Percentiles rank a stretch among this genome's conserved stretches.
These are phyloP conservation scores for Sarcophaga rosellei DNA, from an alignment of 2,888 invertebrate genomes.

Conservation along the genomic window DNA sequence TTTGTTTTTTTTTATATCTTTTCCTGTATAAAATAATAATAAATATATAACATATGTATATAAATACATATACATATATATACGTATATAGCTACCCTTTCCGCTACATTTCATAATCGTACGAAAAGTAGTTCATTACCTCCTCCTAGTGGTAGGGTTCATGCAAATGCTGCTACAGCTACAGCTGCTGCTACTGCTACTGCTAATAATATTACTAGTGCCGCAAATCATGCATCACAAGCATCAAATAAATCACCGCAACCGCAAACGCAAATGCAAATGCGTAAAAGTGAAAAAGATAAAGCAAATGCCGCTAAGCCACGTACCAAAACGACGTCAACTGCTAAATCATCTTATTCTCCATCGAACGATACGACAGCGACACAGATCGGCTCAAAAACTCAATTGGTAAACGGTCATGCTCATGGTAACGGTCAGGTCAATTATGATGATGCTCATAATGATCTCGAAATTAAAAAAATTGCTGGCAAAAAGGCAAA, in stretches of 20 bases:
- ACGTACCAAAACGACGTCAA: constrained; percentile 65
- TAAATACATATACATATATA: constrained; percentile 69
- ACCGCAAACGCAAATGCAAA: constrained; percentile 70
- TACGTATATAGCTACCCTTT: constrained; percentile 87
- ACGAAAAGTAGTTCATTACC: constrained; percentile 85
- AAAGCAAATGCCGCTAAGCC: constrained; percentile 74
- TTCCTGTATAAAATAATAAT: constrained; percentile 47
- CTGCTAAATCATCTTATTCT: constrained; percentile 59
- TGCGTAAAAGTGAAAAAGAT: constrained; percentile 80
- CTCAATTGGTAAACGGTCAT: constrained; percentile 60
- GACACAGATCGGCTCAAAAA: constrained; percentile 42
- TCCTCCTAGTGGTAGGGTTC: constrained; percentile 81
- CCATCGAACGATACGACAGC: constrained; percentile 54
- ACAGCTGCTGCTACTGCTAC: constrained; percentile 70
- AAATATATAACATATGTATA: constrained; percentile 23
- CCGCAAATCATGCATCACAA: constrained; percentile 74
- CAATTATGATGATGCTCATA: constrained; percentile 68
- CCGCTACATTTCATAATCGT: constrained; percentile 88
- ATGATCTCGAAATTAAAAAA: constrained; percentile 66
- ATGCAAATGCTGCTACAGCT: constrained; percentile 75
- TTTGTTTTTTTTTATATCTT: background rate
- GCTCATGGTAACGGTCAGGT: constrained; percentile 25
- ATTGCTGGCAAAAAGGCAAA: constrained; percentile 61
- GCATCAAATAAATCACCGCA: constrained; percentile 75
- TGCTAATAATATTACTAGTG: constrained; percentile 72